Evolutionary conservation across 2,888 invertebrate species (phyloP).

Genomic region (Amphipoea lucens): DNA sequence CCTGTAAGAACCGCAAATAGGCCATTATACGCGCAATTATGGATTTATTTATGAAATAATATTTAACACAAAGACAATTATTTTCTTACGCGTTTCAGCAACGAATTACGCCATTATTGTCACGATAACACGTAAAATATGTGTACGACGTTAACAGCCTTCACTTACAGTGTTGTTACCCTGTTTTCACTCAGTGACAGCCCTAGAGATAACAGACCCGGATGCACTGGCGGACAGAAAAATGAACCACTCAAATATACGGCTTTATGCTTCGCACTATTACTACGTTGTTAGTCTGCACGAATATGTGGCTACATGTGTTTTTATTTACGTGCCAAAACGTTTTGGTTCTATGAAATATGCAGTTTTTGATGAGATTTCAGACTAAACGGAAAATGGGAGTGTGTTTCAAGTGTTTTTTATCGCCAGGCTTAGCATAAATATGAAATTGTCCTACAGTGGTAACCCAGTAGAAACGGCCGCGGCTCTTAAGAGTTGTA

Average conservation of each 20-base stretch:
- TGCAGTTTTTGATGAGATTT: conserved; percentile 28
- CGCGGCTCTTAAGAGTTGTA: not conserved
- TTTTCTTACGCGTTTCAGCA: conserved; percentile 12
- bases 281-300: conserved; percentile 44
- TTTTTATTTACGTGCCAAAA: conserved; percentile 27
- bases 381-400: conserved; percentile 2
- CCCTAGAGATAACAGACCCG: conserved; percentile 60
- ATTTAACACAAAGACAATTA: not conserved
- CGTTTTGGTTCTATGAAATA: not conserved
- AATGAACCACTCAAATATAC: conserved; percentile 61
- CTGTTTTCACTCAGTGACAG: conserved; percentile 41
- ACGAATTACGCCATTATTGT: conserved; percentile 13
- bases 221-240: conserved; percentile 65
- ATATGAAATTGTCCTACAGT: not conserved
- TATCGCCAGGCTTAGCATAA: not conserved
- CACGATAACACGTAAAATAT: conserved; percentile 14
- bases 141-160: not conserved
- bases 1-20: not conserved
- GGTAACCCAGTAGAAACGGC: not conserved
- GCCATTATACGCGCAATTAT: conserved; percentile 8
- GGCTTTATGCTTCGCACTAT: conserved; percentile 51
- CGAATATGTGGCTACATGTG: conserved; percentile 18
- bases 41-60: not conserved
- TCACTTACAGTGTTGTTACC: not conserved
- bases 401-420: conserved; percentile 9